phyloP scores from a whole-genome alignment of 1,140 invertebrate genomes.

The Drosophila truncata region DNA sequence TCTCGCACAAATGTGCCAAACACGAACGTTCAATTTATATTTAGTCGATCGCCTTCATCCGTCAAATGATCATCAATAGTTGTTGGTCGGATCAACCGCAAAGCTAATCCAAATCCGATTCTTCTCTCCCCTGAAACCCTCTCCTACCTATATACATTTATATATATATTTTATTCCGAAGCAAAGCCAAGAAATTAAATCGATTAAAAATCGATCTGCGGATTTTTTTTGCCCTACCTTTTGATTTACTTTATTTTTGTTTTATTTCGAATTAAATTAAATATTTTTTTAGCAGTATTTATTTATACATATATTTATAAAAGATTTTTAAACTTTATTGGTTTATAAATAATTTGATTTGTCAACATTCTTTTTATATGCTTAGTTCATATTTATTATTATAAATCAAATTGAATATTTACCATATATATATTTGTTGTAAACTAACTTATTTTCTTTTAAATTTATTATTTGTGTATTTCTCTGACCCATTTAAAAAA shows the following conservation, averaged over 20 bases:
- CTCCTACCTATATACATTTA: not conserved
- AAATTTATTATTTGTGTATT: too few relatives aligned
- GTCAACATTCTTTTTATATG: not conserved
- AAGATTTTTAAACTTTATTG: not conserved
- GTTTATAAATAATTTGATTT: not conserved
- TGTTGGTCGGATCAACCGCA: conserved; percentile 14
- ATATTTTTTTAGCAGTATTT: not conserved
- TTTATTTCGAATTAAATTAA: not conserved
- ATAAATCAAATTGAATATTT: not conserved
- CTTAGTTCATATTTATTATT: not conserved
- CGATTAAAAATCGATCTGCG: conserved; percentile 41
- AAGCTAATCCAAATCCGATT: conserved; percentile 4
- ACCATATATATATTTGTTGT: too few relatives aligned
- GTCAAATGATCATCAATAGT: conserved; percentile 61
- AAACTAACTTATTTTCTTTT: too few relatives aligned
- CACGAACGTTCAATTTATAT: conserved; percentile 78
- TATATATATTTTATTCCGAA: conserved; percentile 11
- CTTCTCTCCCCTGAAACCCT: not conserved
- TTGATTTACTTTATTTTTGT: not conserved
- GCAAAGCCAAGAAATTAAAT: conserved; percentile 27
- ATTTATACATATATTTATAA: not conserved
- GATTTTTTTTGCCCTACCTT: not conserved
- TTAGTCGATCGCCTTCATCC: conserved; percentile 75
- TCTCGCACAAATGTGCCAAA: conserved; percentile 79
- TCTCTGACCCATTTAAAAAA: too few relatives aligned